Conservation (phyloP, 2,888 invertebrate species). For the Heliconius erato region DNA sequence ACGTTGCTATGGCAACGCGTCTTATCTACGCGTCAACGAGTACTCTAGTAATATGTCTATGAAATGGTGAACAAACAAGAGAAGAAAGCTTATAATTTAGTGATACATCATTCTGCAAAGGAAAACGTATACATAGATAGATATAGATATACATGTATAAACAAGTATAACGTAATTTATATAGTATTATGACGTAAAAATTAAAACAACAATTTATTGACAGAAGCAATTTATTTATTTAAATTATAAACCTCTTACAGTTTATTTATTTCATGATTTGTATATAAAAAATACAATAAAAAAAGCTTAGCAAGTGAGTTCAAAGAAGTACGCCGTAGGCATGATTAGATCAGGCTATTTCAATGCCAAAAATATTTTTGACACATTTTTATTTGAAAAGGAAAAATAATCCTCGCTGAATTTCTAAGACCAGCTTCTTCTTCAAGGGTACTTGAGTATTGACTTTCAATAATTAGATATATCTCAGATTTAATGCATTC, state of each 20-base stretch:
- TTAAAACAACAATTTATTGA: too few relatives aligned
- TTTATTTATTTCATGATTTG: not conserved
- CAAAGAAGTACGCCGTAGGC: constrained; percentile 3
- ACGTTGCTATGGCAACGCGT: too few relatives aligned
- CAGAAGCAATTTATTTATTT: too few relatives aligned
- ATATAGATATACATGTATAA: too few relatives aligned
- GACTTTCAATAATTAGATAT: constrained; percentile 1
- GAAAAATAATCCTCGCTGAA: not conserved
- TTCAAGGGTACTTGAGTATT: not conserved
- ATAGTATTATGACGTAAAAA: too few relatives aligned
- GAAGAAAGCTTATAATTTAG: too few relatives aligned
- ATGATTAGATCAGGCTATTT: not conserved
- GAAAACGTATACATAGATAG: not conserved
- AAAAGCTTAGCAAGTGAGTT: not conserved
- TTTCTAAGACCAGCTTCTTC: constrained; percentile 7
- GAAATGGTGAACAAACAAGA: not conserved
- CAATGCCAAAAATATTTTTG: not conserved
- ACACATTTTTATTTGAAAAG: constrained; percentile 13
- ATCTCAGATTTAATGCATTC: not conserved
- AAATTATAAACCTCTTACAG: too few relatives aligned
- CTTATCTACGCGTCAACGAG: too few relatives aligned
- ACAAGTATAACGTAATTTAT: too few relatives aligned
- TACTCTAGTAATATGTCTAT: not conserved
- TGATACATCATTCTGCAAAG: not conserved
- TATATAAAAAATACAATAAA: not conserved